Conservation (phyloP, 2,888 invertebrate genomes). For the Caenorhabditis angaria region DNA sequence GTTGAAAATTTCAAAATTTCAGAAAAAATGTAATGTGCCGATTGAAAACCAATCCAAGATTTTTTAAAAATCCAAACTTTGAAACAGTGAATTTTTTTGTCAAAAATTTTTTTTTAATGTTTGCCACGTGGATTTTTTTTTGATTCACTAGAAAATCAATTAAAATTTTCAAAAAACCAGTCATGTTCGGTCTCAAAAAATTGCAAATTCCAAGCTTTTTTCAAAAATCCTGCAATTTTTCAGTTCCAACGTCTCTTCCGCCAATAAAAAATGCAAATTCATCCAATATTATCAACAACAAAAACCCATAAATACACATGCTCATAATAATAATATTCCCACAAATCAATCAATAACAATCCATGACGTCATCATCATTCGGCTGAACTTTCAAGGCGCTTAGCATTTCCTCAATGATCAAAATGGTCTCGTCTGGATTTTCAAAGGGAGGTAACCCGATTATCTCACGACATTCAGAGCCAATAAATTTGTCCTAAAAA, state of each 20-base stretch:
- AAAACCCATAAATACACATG: neutral
- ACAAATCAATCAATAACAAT: conserved; percentile 11
- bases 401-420: neutral
- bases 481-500: conserved; percentile 8
- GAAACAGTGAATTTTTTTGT: too few species aligned
- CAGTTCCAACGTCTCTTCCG: neutral
- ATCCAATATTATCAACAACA: neutral
- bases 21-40: too few species aligned
- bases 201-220: too few species aligned
- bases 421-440: neutral
- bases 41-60: too few species aligned
- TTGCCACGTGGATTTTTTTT: too few species aligned
- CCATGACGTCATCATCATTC: conserved; percentile 7
- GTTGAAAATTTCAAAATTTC: too few species aligned
- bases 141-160: too few species aligned
- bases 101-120: too few species aligned
- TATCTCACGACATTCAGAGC: neutral
- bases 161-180: too few species aligned
- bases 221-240: neutral
- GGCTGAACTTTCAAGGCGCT: neutral
- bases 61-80: too few species aligned
- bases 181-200: too few species aligned
- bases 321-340: too few species aligned
- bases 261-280: neutral
- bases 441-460: neutral